phyloP scores from a whole-genome alignment of 2,888 invertebrate genomes.

The Drosophila sordidula region DNA sequence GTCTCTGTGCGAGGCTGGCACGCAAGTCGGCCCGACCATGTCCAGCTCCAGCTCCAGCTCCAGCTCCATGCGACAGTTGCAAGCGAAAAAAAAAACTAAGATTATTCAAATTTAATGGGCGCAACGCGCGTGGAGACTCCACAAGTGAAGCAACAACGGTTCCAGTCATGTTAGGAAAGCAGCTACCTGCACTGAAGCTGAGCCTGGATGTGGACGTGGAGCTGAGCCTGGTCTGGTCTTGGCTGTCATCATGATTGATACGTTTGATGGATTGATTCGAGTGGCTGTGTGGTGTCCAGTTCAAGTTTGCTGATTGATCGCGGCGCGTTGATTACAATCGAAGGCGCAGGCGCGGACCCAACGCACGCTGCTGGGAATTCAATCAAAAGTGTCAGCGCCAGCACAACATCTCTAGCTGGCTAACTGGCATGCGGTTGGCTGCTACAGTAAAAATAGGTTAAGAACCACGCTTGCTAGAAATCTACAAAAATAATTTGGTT shows the following conservation, averaged over 20 bases:
- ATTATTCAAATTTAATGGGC: slow-evolving; percentile 81
- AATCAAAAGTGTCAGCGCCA: slow-evolving; percentile 82
- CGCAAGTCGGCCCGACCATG: slow-evolving; percentile 46
- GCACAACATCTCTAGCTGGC: slow-evolving; percentile 70
- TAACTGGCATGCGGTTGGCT: slow-evolving; percentile 55
- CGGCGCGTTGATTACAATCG: slow-evolving; percentile 74
- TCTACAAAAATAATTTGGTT: not conserved
- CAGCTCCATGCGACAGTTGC: slow-evolving; percentile 59
- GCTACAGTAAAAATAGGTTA: slow-evolving; percentile 29
- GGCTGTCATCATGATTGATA: slow-evolving; percentile 83
- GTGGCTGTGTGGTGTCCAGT: slow-evolving; percentile 66
- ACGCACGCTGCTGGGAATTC: slow-evolving; percentile 80
- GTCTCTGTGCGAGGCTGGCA: slow-evolving; percentile 29
- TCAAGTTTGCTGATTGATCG: slow-evolving; percentile 73
- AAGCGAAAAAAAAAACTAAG: slow-evolving; percentile 55
- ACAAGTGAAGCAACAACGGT: slow-evolving; percentile 59
- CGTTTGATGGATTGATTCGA: slow-evolving; percentile 83
- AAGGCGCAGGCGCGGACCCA: slow-evolving; percentile 39
- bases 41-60: slow-evolving; percentile 24
- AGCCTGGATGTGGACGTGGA: slow-evolving; percentile 10
- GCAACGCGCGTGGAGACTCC: slow-evolving; percentile 66
- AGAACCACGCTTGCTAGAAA: not conserved
- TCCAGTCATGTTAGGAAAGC: slow-evolving; percentile 50
- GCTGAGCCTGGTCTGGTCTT: slow-evolving; percentile 38
- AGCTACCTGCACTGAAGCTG: slow-evolving; percentile 39